Evolutionary conservation across 2,797 vertebrate species (phyloP), one percentile per base, ranked within the genome.

Genomic region (Myotis myotis): DNA sequence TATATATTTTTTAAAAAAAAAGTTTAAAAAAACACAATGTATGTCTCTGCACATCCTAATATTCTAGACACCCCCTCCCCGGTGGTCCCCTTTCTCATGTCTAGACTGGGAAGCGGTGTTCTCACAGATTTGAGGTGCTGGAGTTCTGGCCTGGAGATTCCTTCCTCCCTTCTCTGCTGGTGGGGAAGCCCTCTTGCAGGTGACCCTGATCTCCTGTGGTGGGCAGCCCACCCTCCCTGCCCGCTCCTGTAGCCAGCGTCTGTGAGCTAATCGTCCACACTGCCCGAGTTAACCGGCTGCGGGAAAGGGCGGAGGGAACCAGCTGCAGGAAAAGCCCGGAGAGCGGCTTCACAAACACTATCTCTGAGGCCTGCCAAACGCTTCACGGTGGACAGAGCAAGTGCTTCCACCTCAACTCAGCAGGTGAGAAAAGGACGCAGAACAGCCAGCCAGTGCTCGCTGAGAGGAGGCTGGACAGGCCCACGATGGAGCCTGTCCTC

Each of bases 191-290:
- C 38, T 80, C n/a, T 20, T 12, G 1, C 9, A 80, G 8, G n/a
- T 23, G 2, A 12, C 2, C 28, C 49, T 25, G 4, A 47, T 19
- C 36, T 9, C 82, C 75, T 38, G n/a, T 13, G 62, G 33, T n/a
- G 28, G 28, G 25, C 7, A 38, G 15, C 33, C 28, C 20, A 0
- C 22, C 0, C 0, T 11, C 17, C 28, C 3, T 41, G 11, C 51
- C 38, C 12, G 13, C 51, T 76, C 36, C 23, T 10, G 17, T 12
- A 74, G 41, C 55, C 49, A 16, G 23, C 1, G 2, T 80, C 55
- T 66, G 13, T 86, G 86, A 91, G 28, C 36, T 74, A 17, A 30
- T 23, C 5, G 2, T 8, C 30, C 12, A 22, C 22, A 28, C 57
- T 5, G 10, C 41, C 15, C 11, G n/a, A 64, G 3, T 25, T 84